phyloP scores from a whole-genome alignment of 2,113 vertebrate species.

The Syngnathoides biaculeatus region DNA sequence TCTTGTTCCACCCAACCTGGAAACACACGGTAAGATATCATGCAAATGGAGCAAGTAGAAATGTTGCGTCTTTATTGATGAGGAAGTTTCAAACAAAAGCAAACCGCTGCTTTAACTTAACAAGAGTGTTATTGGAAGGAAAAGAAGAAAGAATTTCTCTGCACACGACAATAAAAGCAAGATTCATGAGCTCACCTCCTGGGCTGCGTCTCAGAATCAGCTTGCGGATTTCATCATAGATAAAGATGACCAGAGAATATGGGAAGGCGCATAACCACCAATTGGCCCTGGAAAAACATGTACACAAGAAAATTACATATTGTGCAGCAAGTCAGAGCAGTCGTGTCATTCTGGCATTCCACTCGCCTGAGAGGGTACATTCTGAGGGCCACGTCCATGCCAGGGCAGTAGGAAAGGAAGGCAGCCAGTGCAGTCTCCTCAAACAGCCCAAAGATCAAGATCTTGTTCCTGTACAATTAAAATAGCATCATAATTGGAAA shows the following conservation, averaged over 20 bases:
- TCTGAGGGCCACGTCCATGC: conserved; percentile 79
- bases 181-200: conserved; percentile 68
- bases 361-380: conserved; percentile 82
- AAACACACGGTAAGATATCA: conserved; percentile 31
- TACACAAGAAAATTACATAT: neutral
- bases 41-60: conserved; percentile 2
- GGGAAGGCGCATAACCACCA: conserved; percentile 84
- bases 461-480: conserved; percentile 71
- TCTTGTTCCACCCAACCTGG: conserved; percentile 84
- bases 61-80: neutral
- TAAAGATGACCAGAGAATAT: conserved; percentile 80
- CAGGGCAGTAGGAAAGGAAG: conserved; percentile 79
- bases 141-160: neutral
- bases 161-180: conserved; percentile 23
- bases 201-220: conserved; percentile 80
- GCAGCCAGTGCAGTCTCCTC: conserved; percentile 80
- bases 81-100: neutral
- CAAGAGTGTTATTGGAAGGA: neutral
- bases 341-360: neutral
- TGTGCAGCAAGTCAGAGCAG: neutral
- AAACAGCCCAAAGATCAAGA: conserved; percentile 80
- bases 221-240: conserved; percentile 82
- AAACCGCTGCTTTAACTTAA: neutral
- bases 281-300: conserved; percentile 66
- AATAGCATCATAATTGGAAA: neutral